These are phyloP conservation scores for Drosophila suzukii DNA, from an alignment of 1,140 invertebrate genomes.

Conservation along the genomic window DNA sequence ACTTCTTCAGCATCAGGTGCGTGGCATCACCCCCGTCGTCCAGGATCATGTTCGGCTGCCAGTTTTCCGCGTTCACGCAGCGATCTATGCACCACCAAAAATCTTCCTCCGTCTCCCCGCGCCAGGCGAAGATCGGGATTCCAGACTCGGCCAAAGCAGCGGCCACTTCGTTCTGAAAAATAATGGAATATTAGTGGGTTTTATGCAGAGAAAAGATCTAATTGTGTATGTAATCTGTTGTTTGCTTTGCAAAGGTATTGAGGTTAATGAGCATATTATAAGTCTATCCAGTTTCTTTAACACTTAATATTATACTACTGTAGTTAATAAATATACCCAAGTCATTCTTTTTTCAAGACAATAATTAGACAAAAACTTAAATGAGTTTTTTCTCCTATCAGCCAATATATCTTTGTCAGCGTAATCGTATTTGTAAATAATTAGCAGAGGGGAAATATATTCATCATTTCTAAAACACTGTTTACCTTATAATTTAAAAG, in stretches of 20 bases:
- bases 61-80: slow-evolving; percentile 95
- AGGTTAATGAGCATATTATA: too few species aligned
- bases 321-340: too few species aligned
- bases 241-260: too few species aligned
- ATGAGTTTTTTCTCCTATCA: not conserved
- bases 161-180: slow-evolving; percentile 95
- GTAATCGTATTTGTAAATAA: not conserved
- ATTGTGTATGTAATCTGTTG: too few species aligned
- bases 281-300: too few species aligned
- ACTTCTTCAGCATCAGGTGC: slow-evolving; percentile 98
- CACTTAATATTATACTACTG: too few species aligned
- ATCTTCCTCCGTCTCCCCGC: slow-evolving; percentile 97
- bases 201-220: not conserved
- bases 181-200: not conserved
- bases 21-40: slow-evolving; percentile 99
- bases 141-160: slow-evolving; percentile 97
- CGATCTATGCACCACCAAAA: slow-evolving; percentile 99
- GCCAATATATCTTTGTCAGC: not conserved
- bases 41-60: slow-evolving; percentile 99
- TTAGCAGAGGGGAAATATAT: not conserved
- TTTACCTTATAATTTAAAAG: not conserved
- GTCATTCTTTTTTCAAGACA: not conserved
- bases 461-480: not conserved
- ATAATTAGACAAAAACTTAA: not conserved
- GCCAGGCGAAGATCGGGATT: slow-evolving; percentile 97